Evolutionary conservation across 2,113 vertebrate species (phyloP), one percentile per base, ranked within the genome.

Genomic region (Thalassarche chlororhynchos): DNA sequence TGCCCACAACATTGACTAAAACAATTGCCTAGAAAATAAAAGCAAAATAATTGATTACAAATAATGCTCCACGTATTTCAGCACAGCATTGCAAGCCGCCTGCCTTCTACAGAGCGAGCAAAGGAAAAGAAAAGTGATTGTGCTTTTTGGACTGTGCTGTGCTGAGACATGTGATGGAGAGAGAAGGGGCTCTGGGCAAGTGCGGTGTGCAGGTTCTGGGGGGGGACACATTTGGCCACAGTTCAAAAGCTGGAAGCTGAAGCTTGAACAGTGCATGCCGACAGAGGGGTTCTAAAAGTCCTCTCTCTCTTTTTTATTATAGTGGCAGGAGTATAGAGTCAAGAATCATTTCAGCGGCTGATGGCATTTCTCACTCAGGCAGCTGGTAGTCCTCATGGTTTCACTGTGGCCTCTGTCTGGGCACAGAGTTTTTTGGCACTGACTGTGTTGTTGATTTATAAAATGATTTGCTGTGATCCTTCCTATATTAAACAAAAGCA

Each of bases 401-500:
- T 72, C 55, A 71, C 44, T 42, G 64, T 58, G 75, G 31, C 52
- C 55, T 94, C 65, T 97, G 9, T 75, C 46, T 84, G 40, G 57
- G 29, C 82, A 84, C 8, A 87, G 74, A 92, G 74, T 20, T 90
- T 96, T 90, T 68, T 84, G 40, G 32, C 12, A 66, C 9, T 86
- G 64, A 89, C 52, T 62, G 14, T 79, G 16, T 83, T 84, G 68
- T 8, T 32, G 14, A 29, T 88, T 82, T 93, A 71, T 82, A 74
- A 92, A 80, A 87, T 88, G 6, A 76, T 90, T 40, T 84, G 36
- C 14, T 76, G 31, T n/a, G 29, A 77, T 62, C 15, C 32, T 89
- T 96, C 87, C 54, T 71, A 74, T 78, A 69, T 89, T 75, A 90
- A 88, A 68, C 57, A 87, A 96, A 95, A 76, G 31, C 17, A 40